Evolutionary conservation across 2,888 invertebrate species (phyloP).

Genomic region (Monoplex corrugatus): DNA sequence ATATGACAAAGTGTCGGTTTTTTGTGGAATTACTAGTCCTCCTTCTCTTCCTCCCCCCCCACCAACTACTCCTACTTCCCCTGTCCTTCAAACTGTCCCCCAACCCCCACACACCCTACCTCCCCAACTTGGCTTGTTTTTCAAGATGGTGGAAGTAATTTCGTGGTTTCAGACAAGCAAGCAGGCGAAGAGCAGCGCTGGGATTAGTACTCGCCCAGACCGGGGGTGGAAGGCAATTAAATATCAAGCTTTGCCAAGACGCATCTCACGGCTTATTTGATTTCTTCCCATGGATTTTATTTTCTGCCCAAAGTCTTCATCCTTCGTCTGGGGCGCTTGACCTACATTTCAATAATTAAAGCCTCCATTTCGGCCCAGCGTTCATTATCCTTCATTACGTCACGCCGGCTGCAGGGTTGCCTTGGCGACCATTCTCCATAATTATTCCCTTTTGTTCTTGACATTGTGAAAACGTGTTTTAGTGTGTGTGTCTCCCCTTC

Average conservation of each 20-base stretch:
- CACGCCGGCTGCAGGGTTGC: slow-evolving; percentile 49
- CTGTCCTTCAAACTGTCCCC: neutral
- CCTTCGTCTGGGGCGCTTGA: slow-evolving; percentile 40
- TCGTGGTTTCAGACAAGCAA: slow-evolving; percentile 37
- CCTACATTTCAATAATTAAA: slow-evolving; percentile 53
- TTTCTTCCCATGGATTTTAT: slow-evolving; percentile 48
- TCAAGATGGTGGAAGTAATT: slow-evolving; percentile 49
- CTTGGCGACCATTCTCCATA: slow-evolving; percentile 45
- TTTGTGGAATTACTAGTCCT: neutral
- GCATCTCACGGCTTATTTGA: slow-evolving; percentile 49
- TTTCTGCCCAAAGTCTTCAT: slow-evolving; percentile 36
- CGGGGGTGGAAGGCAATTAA: slow-evolving; percentile 43
- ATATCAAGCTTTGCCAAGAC: slow-evolving; percentile 38
- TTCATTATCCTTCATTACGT: slow-evolving; percentile 50
- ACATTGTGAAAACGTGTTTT: slow-evolving; percentile 53
- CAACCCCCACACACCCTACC: neutral
- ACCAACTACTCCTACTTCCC: neutral
- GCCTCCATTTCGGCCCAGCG: slow-evolving; percentile 41
- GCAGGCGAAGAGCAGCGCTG: neutral
- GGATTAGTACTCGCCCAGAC: slow-evolving; percentile 32
- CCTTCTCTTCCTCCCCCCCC: neutral
- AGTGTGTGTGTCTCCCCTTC: slow-evolving; percentile 40
- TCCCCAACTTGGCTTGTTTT: slow-evolving; percentile 15
- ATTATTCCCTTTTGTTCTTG: slow-evolving; percentile 53
- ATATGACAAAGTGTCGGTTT: slow-evolving; percentile 31